Percentiles rank a stretch among this genome's conserved stretches.
phyloP scores from a whole-genome alignment of 1,140 invertebrate species.

The Drosophila subobscura region DNA sequence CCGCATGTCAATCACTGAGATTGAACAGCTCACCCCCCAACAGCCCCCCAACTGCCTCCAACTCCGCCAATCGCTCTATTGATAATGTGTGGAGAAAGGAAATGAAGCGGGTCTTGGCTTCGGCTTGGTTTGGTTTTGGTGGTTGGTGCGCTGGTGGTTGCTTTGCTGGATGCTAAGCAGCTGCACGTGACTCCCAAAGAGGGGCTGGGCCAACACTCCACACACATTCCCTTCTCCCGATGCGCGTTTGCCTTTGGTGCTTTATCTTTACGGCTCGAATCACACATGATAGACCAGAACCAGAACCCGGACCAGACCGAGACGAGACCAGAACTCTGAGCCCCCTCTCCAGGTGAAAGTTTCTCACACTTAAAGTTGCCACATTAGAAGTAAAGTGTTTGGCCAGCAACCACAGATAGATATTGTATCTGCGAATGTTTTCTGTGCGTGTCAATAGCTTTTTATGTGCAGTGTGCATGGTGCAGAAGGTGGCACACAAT shows the following conservation, averaged over 20 bases:
- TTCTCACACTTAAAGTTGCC: constrained; percentile 63
- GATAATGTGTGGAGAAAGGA: constrained; percentile 54
- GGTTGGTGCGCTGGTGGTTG: constrained; percentile 48
- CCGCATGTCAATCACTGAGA: constrained; percentile 79
- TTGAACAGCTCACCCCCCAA: constrained; percentile 35
- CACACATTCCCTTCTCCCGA: constrained; percentile 4
- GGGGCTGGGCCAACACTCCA: constrained; percentile 14
- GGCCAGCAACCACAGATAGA: constrained; percentile 29
- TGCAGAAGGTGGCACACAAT: constrained; percentile 24
- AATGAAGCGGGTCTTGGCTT: constrained; percentile 47
- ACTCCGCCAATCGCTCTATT: constrained; percentile 30
- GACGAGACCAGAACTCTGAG: neutral
- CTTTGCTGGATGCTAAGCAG: constrained; percentile 71
- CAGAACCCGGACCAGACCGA: constrained; percentile 2
- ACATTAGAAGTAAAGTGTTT: constrained; percentile 67
- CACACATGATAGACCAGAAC: constrained; percentile 47
- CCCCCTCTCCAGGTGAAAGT: constrained; percentile 53
- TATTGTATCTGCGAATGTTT: constrained; percentile 21
- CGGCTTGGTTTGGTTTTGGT: constrained; percentile 29
- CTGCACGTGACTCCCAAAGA: constrained; percentile 76
- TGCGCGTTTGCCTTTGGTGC: constrained; percentile 26
- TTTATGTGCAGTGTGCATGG: constrained; percentile 33
- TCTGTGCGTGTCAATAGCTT: constrained; percentile 58
- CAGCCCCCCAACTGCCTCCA: neutral
- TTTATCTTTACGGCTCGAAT: constrained; percentile 75